A percentile compares a stretch with the other conserved stretches of the same genome.
Conservation (phyloP, 2,797 vertebrate genomes). For the Loriculus beryllinus region DNA sequence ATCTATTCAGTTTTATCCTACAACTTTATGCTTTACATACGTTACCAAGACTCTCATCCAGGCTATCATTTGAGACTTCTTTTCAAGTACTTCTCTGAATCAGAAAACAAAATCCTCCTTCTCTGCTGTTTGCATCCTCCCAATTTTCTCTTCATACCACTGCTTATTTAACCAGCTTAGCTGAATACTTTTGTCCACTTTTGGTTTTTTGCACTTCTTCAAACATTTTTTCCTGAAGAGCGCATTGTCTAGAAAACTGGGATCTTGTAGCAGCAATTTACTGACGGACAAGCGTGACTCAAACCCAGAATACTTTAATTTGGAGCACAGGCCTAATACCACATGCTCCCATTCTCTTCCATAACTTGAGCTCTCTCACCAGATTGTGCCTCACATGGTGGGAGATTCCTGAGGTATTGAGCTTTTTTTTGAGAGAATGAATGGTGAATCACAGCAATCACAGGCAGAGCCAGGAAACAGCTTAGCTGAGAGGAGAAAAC, state of each 20-base stretch:
- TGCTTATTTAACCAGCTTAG: not conserved
- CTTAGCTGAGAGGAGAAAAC: not conserved
- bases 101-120: not conserved
- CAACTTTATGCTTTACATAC: not conserved
- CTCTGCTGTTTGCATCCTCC: not conserved
- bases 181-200: not conserved
- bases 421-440: not conserved
- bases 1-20: not conserved
- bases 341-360: not conserved
- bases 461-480: not conserved
- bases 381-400: not conserved
- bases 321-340: not conserved
- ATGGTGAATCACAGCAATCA: not conserved
- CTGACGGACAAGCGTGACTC: not conserved
- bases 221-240: not conserved
- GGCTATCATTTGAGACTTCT: not conserved
- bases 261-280: not conserved
- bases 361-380: not conserved
- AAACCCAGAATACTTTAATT: not conserved
- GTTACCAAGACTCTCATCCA: not conserved
- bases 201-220: not conserved
- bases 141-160: not conserved
- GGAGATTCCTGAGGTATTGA: not conserved
- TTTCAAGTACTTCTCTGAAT: not conserved
- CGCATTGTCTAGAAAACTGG: not conserved